phyloP scores from a whole-genome alignment of 2,888 invertebrate species.

The Limnephilus marmoratus region DNA sequence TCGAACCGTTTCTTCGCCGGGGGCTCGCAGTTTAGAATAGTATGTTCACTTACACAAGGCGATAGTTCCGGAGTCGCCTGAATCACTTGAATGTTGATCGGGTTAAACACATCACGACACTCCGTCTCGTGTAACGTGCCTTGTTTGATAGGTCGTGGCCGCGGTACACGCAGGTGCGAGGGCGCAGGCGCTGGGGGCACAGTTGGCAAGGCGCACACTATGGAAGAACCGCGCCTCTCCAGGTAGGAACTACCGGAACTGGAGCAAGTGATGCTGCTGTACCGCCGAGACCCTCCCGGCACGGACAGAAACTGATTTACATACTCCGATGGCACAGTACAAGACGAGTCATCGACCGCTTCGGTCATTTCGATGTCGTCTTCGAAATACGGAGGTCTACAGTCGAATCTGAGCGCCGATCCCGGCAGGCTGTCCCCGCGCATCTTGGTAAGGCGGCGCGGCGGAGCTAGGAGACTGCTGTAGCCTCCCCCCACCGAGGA shows the following conservation, averaged over 20 bases:
- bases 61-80: conserved; percentile 91
- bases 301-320: conserved; percentile 72
- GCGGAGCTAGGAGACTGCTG: conserved; percentile 83
- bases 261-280: conserved; percentile 90
- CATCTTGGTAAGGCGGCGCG: conserved; percentile 79
- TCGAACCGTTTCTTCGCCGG: conserved; percentile 64
- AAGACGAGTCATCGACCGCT: conserved; percentile 73
- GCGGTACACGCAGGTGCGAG: conserved; percentile 43
- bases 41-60: conserved; percentile 84
- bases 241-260: conserved; percentile 91
- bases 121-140: conserved; percentile 70
- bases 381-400: conserved; percentile 68
- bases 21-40: conserved; percentile 72
- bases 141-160: conserved; percentile 63
- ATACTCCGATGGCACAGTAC: conserved; percentile 69
- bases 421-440: conserved; percentile 81
- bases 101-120: conserved; percentile 78
- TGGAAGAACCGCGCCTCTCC: conserved; percentile 88
- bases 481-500: conserved; percentile 82
- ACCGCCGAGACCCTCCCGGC: conserved; percentile 78
- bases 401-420: conserved; percentile 75
- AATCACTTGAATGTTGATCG: conserved; percentile 83
- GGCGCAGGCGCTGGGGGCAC: conserved; percentile 70
- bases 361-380: conserved; percentile 74
- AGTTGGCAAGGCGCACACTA: conserved; percentile 85